Evolutionary conservation across 2,113 vertebrate genomes (phyloP).

Genomic region (Protomyctophum bolini): DNA sequence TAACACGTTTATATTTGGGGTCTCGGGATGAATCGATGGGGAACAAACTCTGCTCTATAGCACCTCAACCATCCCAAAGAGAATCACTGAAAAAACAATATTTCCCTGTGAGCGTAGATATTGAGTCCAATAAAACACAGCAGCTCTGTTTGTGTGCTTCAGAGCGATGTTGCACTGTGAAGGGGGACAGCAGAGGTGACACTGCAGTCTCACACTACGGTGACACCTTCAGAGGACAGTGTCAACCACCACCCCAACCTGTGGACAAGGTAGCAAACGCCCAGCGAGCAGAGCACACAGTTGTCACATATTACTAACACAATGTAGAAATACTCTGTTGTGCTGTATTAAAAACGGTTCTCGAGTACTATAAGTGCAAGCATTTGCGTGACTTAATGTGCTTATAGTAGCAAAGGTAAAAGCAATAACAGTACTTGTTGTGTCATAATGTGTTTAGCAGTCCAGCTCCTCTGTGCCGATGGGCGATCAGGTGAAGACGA

Average conservation of each 20-base stretch:
- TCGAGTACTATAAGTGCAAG: too few relatives aligned
- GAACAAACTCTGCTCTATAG: too few relatives aligned
- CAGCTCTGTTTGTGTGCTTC: conserved; percentile 8
- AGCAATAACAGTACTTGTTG: not conserved
- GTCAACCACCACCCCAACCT: conserved; percentile 15
- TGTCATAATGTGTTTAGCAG: conserved; percentile 31
- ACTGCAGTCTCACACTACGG: conserved; percentile 38
- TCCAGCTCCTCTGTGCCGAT: conserved; percentile 26
- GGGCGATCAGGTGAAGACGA: conserved; percentile 49
- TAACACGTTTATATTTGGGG: too few relatives aligned
- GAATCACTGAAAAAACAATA: too few relatives aligned
- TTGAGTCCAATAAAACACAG: not conserved
- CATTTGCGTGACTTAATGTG: too few relatives aligned
- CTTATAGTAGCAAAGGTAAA: too few relatives aligned
- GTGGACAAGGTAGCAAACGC: conserved; percentile 47
- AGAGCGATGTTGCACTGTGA: conserved; percentile 35
- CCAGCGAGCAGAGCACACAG: not conserved
- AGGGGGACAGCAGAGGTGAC: not conserved
- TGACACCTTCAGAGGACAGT: conserved; percentile 38
- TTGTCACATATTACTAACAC: not conserved
- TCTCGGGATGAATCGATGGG: too few relatives aligned
- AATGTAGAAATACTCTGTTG: conserved; percentile 2
- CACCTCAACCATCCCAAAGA: too few relatives aligned
- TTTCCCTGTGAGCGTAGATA: too few relatives aligned
- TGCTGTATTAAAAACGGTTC: not conserved